These are phyloP conservation scores for Lomographa bimaculata DNA, from an alignment of 2,888 invertebrate genomes.

Conservation along the genomic window DNA sequence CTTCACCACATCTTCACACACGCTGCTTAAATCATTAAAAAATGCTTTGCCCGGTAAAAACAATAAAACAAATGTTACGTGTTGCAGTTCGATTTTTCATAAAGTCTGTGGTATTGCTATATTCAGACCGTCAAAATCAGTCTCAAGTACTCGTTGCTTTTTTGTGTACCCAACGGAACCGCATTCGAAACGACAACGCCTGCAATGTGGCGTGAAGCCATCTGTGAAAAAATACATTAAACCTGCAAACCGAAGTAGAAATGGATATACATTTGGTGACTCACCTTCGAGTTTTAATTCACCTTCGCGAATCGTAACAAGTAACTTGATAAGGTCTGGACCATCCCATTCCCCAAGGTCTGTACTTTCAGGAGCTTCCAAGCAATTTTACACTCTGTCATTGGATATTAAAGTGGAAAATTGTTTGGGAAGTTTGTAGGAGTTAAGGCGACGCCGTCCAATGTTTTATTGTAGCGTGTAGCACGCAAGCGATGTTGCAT, in stretches of 20 bases:
- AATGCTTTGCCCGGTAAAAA: too few species aligned
- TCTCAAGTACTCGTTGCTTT: too few species aligned
- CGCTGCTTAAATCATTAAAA: too few species aligned
- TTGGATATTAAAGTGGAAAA: conserved; percentile 11
- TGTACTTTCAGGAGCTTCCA: conserved; percentile 7
- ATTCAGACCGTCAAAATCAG: too few species aligned
- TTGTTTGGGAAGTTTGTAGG: conserved; percentile 11
- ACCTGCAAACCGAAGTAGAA: conserved; percentile 41
- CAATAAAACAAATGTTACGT: too few species aligned
- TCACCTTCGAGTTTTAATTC: conserved; percentile 58
- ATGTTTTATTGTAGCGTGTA: conserved; percentile 56
- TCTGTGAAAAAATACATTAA: conserved; percentile 21
- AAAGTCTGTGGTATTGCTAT: too few species aligned
- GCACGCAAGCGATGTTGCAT: conserved; percentile 69
- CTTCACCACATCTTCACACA: too few species aligned
- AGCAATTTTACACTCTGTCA: conserved; percentile 21
- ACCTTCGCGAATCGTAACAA: conserved; percentile 61
- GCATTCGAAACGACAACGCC: too few species aligned
- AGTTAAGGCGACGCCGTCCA: conserved; percentile 27
- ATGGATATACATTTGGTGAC: conserved; percentile 57
- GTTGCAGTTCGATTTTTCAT: too few species aligned
- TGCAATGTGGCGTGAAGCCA: neutral
- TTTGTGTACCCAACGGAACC: too few species aligned
- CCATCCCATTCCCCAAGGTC: conserved; percentile 24
- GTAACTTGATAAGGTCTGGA: conserved; percentile 62